These are phyloP conservation scores for Phacellophora camtschatica DNA, from an alignment of 30 jellyfish, hydroid and myxozoan genomes.

Conservation along the genomic window DNA sequence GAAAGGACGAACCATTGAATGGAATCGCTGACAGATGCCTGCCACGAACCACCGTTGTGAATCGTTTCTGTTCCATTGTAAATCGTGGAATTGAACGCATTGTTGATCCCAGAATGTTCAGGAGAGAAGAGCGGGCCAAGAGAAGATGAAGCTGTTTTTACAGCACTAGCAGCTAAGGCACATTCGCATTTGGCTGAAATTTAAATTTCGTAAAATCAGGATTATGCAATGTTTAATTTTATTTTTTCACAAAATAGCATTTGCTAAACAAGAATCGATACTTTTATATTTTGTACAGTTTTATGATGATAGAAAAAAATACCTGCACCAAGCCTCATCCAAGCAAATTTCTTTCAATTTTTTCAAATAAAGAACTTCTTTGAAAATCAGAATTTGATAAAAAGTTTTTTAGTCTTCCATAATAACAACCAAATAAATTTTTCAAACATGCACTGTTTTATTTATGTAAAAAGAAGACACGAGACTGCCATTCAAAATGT, in stretches of 20 bases:
- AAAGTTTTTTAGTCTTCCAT: too few relatives aligned
- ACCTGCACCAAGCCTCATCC: too few relatives aligned
- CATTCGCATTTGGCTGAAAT: slow-evolving; percentile 35
- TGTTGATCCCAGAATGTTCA: slow-evolving; percentile 31
- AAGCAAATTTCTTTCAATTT: too few relatives aligned
- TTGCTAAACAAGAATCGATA: too few relatives aligned
- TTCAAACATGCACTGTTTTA: too few relatives aligned
- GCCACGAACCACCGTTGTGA: slow-evolving; percentile 58
- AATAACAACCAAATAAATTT: too few relatives aligned
- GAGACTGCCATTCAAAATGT: too few relatives aligned
- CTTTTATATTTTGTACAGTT: too few relatives aligned
- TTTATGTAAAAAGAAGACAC: too few relatives aligned
- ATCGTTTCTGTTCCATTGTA: slow-evolving; percentile 3
- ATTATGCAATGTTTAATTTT: neutral
- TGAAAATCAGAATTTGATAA: too few relatives aligned
- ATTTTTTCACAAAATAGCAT: neutral
- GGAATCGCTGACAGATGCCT: slow-evolving; percentile 9
- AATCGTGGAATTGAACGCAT: slow-evolving; percentile 1
- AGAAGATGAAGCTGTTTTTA: slow-evolving; percentile 31
- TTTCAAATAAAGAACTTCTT: too few relatives aligned
- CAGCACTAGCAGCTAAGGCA: slow-evolving; percentile 6
- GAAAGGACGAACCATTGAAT: slow-evolving; percentile 21
- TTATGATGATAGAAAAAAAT: too few relatives aligned
- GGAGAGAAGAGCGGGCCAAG: slow-evolving; percentile 16
- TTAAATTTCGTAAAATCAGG: neutral